Evolutionary conservation across 1,140 invertebrate genomes (phyloP), one percentile per base, ranked within the genome.

Genomic region (Globodera ellingtonae): DNA sequence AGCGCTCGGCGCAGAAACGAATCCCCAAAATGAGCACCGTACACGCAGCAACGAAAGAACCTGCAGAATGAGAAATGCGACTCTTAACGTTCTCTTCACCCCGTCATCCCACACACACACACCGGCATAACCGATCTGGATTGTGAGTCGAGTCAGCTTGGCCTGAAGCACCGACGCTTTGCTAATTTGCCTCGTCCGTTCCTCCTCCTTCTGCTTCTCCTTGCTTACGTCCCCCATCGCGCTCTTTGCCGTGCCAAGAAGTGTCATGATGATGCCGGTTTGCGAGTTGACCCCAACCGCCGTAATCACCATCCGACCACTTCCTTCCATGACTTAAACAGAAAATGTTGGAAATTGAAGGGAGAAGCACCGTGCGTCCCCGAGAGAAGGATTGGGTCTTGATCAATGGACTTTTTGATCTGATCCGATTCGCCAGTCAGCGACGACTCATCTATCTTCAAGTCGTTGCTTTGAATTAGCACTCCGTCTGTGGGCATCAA

Each of bases 201-300:
- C 65, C 66, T 85, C 85, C 84, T 89, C 87, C 76, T 80, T 81
- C 69, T 89, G 88, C 62, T 80, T 80, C 77, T 83, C 84, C 72
- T 89, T 89, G 50, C 88, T 80, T 71, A 89, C 88, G 66, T 89
- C 88, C 77, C 89, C 87, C 47, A 82, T 85, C n/a, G 82, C 88
- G 44, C 86, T 80, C 74, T 89, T 89, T 48, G 95, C 95, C 59
- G 96, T 97, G 70, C 97, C 97, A 80, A 99, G 92, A 4, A 99
- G 92, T 13, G 96, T 97, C 91, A 99, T 98, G 89, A 99, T 99
- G 89, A 99, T 99, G 90, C 98, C 98, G 75, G 97, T 97, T 90
- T 99, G 97, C 3, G 97, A 99, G 91, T 98, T 98, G 70, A 98
- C 94, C 88, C 98, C 98, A 52, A 99, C 97, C 66, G 97, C 98